Percentiles rank a stretch among this genome's conserved stretches.
phyloP scores from a whole-genome alignment of 2,113 vertebrate species.

The Callipepla squamata region DNA sequence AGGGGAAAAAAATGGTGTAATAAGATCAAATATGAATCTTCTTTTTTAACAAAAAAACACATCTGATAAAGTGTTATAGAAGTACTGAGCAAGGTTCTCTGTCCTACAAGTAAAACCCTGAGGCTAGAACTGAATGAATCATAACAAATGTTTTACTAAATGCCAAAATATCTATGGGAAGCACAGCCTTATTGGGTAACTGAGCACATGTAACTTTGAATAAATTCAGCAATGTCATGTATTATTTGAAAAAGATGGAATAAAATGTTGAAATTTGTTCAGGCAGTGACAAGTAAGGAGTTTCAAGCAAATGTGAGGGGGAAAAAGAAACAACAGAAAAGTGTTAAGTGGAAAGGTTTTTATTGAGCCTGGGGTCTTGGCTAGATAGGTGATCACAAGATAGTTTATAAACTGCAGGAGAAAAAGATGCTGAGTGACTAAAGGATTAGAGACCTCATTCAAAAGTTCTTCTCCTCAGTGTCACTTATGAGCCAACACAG shows the following conservation, averaged over 20 bases:
- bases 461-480: not conserved
- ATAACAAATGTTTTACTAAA: not conserved
- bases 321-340: not conserved
- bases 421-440: not conserved
- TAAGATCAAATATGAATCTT: not conserved
- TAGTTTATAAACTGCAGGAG: not conserved
- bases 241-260: not conserved
- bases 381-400: not conserved
- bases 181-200: not conserved
- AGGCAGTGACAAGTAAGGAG: not conserved
- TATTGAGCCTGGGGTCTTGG: not conserved
- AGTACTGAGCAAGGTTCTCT: not conserved
- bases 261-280: not conserved
- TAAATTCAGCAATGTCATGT: not conserved
- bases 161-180: not conserved
- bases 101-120: not conserved
- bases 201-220: not conserved
- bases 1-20: accelerated
- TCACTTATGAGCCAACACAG: not conserved
- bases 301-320: not conserved
- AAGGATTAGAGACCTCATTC: not conserved
- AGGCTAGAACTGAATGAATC: not conserved
- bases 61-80: not conserved
- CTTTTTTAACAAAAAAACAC: not conserved
- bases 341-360: not conserved